phyloP scores from a whole-genome alignment of 1,140 invertebrate genomes.

The Oryctes rhinoceros region DNA sequence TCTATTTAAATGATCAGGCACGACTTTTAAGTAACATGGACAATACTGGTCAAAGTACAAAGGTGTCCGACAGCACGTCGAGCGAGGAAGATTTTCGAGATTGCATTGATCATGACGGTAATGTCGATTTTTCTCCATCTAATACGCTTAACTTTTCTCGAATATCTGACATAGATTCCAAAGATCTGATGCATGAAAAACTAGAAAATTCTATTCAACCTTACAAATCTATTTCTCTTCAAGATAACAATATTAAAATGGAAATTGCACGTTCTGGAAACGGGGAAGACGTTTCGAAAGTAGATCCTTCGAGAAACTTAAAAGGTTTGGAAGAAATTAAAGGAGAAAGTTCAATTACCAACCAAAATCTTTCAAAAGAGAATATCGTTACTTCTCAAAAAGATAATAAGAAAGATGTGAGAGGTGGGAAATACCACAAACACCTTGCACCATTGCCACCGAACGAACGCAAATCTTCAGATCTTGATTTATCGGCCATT shows the following conservation, averaged over 20 bases:
- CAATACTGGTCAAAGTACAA: slow-evolving; percentile 25
- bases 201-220: slow-evolving; percentile 23
- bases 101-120: slow-evolving; percentile 46
- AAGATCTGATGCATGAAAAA: slow-evolving; percentile 30
- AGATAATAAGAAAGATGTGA: slow-evolving; percentile 39
- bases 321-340: slow-evolving; percentile 9
- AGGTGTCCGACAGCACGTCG: slow-evolving; percentile 41
- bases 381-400: not conserved
- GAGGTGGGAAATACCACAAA: slow-evolving; percentile 59
- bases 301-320: slow-evolving; percentile 22
- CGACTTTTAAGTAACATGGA: slow-evolving; percentile 45
- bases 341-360: not conserved
- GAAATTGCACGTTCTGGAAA: not conserved
- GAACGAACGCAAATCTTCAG: slow-evolving; percentile 24
- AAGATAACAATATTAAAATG: not conserved
- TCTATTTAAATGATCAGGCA: slow-evolving; percentile 48
- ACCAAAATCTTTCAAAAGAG: not conserved
- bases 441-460: slow-evolving; percentile 56
- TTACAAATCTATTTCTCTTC: not conserved
- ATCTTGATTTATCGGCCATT: slow-evolving; percentile 45
- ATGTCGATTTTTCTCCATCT: slow-evolving; percentile 36
- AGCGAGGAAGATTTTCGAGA: slow-evolving; percentile 59
- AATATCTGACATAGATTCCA: slow-evolving; percentile 16
- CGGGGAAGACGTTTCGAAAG: slow-evolving; percentile 18
- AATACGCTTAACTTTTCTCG: slow-evolving; percentile 19